Conservation (phyloP, 1,140 invertebrate genomes). For the Cherax destructor region DNA sequence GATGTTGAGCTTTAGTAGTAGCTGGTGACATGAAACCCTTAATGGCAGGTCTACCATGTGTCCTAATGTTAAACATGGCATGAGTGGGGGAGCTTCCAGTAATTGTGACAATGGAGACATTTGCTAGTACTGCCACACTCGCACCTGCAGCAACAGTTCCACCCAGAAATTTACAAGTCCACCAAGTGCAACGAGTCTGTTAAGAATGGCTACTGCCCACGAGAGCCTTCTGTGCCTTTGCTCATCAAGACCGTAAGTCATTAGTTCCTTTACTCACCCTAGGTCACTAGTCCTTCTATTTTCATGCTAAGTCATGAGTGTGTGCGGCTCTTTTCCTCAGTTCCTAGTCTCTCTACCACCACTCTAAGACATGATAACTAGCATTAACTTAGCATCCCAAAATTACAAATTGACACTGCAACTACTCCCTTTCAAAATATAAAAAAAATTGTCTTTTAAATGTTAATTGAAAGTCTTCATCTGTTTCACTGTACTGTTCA, state of each 20-base stretch:
- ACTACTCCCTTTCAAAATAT: too few relatives aligned
- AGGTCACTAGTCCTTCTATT: neutral
- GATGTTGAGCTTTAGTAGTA: too few relatives aligned
- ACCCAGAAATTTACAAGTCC: slow-evolving; percentile 99
- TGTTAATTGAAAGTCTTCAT: too few relatives aligned
- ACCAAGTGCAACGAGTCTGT: slow-evolving; percentile 99
- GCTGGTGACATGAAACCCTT: neutral
- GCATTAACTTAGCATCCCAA: too few relatives aligned
- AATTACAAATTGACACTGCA: too few relatives aligned
- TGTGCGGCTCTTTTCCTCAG: neutral
- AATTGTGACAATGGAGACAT: slow-evolving; percentile 96
- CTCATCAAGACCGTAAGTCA: slow-evolving; percentile 96
- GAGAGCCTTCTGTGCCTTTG: slow-evolving; percentile 99
- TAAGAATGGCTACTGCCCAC: slow-evolving; percentile 96
- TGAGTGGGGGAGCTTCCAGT: slow-evolving; percentile 98
- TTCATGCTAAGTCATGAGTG: neutral
- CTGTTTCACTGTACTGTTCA: too few relatives aligned
- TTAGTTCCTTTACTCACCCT: too few relatives aligned
- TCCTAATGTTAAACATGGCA: slow-evolving; percentile 98
- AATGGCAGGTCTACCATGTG: slow-evolving; percentile 92
- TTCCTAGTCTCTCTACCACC: neutral
- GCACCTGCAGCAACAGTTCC: slow-evolving; percentile 99
- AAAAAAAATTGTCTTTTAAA: too few relatives aligned
- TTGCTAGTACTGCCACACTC: slow-evolving; percentile 98
- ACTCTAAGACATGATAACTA: too few relatives aligned